A percentile compares a stretch with the other conserved stretches of the same genome.
Evolutionary conservation across 2,113 vertebrate genomes (phyloP).

Genomic region (Chloropsis cyanopogon): DNA sequence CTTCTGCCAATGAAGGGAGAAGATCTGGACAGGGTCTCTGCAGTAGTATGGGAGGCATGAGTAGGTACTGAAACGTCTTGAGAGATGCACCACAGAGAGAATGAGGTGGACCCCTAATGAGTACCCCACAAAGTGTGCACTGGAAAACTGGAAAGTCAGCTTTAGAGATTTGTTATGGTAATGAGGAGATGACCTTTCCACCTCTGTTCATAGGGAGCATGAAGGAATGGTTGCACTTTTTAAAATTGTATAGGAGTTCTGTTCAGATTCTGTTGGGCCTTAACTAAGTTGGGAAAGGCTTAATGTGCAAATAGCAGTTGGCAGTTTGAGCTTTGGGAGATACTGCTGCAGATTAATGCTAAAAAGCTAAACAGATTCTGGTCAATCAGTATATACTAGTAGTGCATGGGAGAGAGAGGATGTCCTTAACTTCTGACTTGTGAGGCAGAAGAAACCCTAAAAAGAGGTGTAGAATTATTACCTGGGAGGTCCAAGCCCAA

Average conservation of each 20-base stretch:
- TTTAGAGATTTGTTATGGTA: not conserved
- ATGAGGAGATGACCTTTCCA: not conserved
- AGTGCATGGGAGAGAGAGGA: not conserved
- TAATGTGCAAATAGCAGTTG: not conserved
- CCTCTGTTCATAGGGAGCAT: not conserved
- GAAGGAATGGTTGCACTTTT: not conserved
- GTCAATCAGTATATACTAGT: not conserved
- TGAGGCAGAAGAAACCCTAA: not conserved
- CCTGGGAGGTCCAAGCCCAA: not conserved
- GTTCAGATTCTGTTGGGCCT: not conserved
- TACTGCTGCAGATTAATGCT: not conserved
- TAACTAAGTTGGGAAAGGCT: not conserved
- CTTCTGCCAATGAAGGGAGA: not conserved
- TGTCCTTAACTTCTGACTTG: not conserved
- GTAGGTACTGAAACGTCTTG: not conserved
- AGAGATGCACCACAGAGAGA: not conserved
- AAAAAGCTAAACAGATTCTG: not conserved
- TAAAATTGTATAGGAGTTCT: not conserved
- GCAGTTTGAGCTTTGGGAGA: not conserved
- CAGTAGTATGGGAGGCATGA: not conserved
- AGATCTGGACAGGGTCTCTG: not conserved
- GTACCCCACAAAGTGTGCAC: not conserved
- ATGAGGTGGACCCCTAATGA: fast-evolving
- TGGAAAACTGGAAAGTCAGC: not conserved
- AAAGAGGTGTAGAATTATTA: not conserved